Percentiles rank a stretch among this genome's conserved stretches.
Evolutionary conservation across 2,113 vertebrate genomes (phyloP).

Genomic region (Larimichthys polyactis): DNA sequence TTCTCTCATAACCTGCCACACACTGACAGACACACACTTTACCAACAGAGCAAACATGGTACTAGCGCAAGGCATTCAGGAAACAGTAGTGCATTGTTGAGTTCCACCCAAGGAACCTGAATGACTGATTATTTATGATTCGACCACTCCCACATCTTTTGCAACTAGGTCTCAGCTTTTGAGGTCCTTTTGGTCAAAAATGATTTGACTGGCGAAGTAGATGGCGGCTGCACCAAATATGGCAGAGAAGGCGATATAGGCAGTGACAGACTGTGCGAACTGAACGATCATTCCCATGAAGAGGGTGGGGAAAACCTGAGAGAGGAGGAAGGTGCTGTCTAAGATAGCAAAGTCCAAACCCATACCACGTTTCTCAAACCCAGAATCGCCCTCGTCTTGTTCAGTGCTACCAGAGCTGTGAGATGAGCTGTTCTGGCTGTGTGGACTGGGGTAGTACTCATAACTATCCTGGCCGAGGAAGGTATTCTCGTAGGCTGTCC

Average conservation of each 20-base stretch:
- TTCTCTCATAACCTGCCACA: background rate
- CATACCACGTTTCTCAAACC: conserved; percentile 80
- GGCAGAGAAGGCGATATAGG: conserved; percentile 84
- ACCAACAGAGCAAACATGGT: conserved; percentile 10
- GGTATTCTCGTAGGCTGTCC: conserved; percentile 53
- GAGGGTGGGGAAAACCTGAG: conserved; percentile 87
- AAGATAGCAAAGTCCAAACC: conserved; percentile 87
- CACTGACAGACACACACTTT: conserved; percentile 2
- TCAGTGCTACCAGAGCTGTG: conserved; percentile 23
- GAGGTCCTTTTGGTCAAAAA: conserved; percentile 87
- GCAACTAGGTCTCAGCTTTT: conserved; percentile 56
- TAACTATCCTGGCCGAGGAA: conserved; percentile 55
- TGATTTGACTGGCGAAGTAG: conserved; percentile 79
- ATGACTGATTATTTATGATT: conserved; percentile 25
- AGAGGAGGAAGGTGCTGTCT: conserved; percentile 87
- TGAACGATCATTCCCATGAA: conserved; percentile 88
- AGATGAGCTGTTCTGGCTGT: conserved; percentile 57
- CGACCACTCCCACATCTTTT: background rate
- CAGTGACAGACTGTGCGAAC: conserved; percentile 84
- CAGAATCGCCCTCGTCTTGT: conserved; percentile 55
- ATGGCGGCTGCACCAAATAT: conserved; percentile 83
- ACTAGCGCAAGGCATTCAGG: conserved; percentile 63
- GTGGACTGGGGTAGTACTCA: conserved; percentile 57
- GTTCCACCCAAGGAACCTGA: conserved; percentile 37
- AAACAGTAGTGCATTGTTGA: conserved; percentile 60